Evolutionary conservation across 2,113 vertebrate species (phyloP), one percentile per base, ranked within the genome.

Genomic region (Pongo pygmaeus): DNA sequence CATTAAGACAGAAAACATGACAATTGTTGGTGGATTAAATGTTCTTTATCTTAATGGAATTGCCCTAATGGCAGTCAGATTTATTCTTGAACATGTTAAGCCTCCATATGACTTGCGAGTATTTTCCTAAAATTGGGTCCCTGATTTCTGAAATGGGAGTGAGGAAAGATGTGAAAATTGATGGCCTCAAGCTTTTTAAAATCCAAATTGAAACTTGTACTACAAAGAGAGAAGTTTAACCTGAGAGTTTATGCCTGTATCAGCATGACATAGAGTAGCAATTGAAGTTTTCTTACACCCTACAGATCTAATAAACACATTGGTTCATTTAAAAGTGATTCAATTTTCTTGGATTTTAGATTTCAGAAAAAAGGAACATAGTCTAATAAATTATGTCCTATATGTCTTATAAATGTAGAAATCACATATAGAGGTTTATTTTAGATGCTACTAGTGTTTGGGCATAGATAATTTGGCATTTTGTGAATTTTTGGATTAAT

Each of bases 201-300:
- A 96, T 95, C 23, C 91, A 96, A 93, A 98, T 97, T 97, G 97
- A 98, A 97, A 98, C 95, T 96, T 97, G 95, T 97, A 97, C 97
- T 98, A 97, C 95, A 98, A 96, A 98, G 97, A 93, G 90, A 87
- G 91, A 95, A 96, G 84, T 97, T 96, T 94, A 98, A 98, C 97
- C 95, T 97, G 94, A 91, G 97, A 97, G 88, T 96, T 95, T 97
- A 96, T 97, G 96, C 95, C 79, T 96, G 55, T 94, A 96, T 97
- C 98, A 97, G 92, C 96, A 97, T 96, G 97, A 97, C 96, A 84
- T 25, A 95, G 91, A 94, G 90, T 57, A 96, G 96, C 92, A 97
- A 91, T 85, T 97, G 95, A 96, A 97, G 94, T 97, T 98, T 96
- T 96, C 94, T 95, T 91, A 94, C 74, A 97, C 74, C 90, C 84